These are phyloP conservation scores for Meiosimyza decipiens DNA, from an alignment of 2,888 invertebrate species.

Conservation along the genomic window DNA sequence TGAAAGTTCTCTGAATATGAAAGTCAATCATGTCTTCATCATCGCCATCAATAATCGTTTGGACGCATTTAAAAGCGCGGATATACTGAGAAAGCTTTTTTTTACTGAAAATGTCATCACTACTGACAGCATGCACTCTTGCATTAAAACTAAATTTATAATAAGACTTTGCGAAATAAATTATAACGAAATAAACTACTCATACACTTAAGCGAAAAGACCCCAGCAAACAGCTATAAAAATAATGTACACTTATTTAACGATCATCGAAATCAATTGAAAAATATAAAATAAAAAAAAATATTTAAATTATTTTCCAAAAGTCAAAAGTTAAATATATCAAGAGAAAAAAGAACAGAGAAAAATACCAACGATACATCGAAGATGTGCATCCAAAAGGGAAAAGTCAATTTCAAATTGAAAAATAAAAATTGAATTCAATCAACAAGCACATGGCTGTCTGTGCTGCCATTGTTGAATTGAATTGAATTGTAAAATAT, in stretches of 20 bases:
- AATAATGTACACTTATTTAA: constrained; percentile 30
- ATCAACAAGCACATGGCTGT: not conserved
- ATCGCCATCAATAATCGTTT: no score
- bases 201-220: no score
- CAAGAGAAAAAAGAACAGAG: constrained; percentile 1
- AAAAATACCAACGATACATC: not conserved
- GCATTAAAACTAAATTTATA: no score
- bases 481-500: constrained; percentile 63
- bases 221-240: not conserved
- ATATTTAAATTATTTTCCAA: constrained; percentile 49
- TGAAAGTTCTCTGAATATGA: no score
- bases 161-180: no score
- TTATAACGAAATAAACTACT: no score
- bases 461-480: constrained; percentile 12
- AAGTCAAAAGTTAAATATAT: constrained; percentile 58
- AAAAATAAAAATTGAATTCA: constrained; percentile 21
- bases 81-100: no score
- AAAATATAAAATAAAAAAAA: constrained; percentile 51
- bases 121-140: no score
- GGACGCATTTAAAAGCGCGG: no score
- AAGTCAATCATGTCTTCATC: no score
- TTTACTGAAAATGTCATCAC: no score
- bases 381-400: not conserved
- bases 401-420: not conserved
- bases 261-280: constrained; percentile 52